Conservation (phyloP, 2,888 invertebrate genomes). For the Keiferia lycopersicella region DNA sequence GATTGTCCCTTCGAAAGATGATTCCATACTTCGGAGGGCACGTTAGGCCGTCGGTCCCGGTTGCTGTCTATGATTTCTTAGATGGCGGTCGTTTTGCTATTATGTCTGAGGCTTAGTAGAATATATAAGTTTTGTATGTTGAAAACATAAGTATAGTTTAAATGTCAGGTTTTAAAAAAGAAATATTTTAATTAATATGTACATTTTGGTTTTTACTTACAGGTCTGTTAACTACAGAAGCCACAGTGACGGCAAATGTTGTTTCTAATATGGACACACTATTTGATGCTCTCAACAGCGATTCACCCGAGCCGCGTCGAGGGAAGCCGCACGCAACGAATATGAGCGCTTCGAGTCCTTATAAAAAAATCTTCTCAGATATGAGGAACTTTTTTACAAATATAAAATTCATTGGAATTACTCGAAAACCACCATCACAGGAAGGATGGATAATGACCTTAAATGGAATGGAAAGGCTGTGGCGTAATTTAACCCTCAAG, state of each 20-base stretch:
- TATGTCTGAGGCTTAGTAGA: no score
- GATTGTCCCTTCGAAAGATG: no score
- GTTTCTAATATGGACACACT: constrained; percentile 25
- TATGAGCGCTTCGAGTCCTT: background rate
- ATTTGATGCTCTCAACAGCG: constrained; percentile 27
- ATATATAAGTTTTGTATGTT: no score
- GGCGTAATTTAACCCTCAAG: constrained; percentile 22
- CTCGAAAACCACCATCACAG: constrained; percentile 30
- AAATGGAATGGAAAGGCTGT: constrained; percentile 30
- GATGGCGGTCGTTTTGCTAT: no score
- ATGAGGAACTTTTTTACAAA: constrained; percentile 28
- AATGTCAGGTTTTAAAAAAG: no score
- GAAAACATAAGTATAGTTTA: no score
- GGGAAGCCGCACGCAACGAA: constrained; percentile 26
- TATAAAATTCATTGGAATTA: constrained; percentile 28
- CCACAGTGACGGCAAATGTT: constrained; percentile 21
- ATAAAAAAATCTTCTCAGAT: constrained; percentile 12
- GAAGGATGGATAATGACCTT: constrained; percentile 32
- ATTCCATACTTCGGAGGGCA: no score
- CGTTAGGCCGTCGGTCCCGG: no score
- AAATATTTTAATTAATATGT: background rate
- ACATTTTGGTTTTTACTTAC: constrained; percentile 12
- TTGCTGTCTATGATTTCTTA: no score
- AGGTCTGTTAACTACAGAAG: constrained; percentile 20
- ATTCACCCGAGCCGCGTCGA: constrained; percentile 15